phyloP scores from a whole-genome alignment of 1,140 invertebrate genomes.

The Triops cancriformis region DNA sequence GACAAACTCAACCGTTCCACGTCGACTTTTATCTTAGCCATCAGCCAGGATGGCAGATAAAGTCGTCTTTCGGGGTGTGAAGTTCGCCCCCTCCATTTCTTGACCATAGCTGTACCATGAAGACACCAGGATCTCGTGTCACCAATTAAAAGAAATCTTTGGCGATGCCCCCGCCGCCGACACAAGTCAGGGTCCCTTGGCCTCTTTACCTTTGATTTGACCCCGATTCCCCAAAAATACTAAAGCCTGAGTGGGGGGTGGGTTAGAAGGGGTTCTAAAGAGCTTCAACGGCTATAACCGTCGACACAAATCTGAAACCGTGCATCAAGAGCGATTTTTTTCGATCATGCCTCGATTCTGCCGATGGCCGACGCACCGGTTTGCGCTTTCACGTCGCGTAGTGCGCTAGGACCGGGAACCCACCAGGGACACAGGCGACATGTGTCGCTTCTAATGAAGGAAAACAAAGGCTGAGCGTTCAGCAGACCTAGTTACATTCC shows the following conservation, averaged over 20 bases:
- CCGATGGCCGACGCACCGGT: not conserved
- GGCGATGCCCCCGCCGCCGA: not conserved
- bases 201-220: not conserved
- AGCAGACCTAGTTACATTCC: not conserved
- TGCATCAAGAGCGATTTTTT: not conserved
- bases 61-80: not conserved
- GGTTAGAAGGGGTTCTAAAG: not conserved
- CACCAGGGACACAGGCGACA: not conserved
- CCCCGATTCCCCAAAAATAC: not conserved
- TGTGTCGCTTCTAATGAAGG: not conserved
- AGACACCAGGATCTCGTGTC: not conserved
- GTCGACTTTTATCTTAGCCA: not conserved
- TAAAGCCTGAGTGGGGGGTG: not conserved
- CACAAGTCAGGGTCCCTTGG: not conserved
- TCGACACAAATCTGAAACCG: not conserved
- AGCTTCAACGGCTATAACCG: not conserved
- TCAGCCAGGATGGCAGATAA: not conserved
- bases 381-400: not conserved
- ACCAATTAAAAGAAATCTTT: not conserved
- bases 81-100: not conserved
- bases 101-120: not conserved
- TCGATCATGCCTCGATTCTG: not conserved
- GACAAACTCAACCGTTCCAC: not conserved
- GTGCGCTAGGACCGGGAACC: not conserved
- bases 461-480: constrained; percentile 7